Percentiles rank a stretch among this genome's conserved stretches.
Conservation (phyloP, 2,888 invertebrate species). For the Hydriomena furcata region DNA sequence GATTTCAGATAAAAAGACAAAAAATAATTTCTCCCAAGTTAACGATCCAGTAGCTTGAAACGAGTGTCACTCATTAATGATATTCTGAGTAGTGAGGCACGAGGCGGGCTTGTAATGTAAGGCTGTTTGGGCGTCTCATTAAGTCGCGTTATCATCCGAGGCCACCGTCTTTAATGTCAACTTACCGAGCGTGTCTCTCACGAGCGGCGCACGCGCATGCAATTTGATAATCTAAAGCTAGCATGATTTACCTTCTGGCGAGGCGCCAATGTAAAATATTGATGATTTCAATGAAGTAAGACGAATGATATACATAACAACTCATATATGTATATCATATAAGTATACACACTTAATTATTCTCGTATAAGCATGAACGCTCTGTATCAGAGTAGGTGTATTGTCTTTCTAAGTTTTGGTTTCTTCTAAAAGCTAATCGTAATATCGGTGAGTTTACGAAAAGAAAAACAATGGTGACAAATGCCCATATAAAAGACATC, state of each 20-base stretch:
- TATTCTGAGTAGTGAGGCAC: constrained; percentile 27
- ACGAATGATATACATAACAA: no score
- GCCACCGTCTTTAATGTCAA: constrained; percentile 54
- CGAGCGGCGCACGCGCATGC: constrained; percentile 37
- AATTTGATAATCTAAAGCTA: neutral
- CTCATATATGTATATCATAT: no score
- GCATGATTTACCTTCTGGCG: no score
- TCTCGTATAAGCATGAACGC: no score
- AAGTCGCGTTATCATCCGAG: constrained; percentile 52
- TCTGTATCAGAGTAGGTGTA: no score
- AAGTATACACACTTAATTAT: no score
- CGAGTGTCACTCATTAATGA: constrained; percentile 36
- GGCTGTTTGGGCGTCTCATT: constrained; percentile 50
- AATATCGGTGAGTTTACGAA: no score
- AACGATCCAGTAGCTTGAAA: neutral
- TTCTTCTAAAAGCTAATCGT: no score
- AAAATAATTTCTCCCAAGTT: neutral
- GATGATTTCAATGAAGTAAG: no score
- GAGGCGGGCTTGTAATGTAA: constrained; percentile 7
- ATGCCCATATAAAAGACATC: constrained; percentile 50
- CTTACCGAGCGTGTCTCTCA: constrained; percentile 41
- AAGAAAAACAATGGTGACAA: neutral
- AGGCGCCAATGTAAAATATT: no score
- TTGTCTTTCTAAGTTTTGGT: neutral
- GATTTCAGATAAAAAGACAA: neutral